These are phyloP conservation scores for Stylophora pistillata DNA, from an alignment of 64 coral and sea anemone genomes.

Conservation along the genomic window DNA sequence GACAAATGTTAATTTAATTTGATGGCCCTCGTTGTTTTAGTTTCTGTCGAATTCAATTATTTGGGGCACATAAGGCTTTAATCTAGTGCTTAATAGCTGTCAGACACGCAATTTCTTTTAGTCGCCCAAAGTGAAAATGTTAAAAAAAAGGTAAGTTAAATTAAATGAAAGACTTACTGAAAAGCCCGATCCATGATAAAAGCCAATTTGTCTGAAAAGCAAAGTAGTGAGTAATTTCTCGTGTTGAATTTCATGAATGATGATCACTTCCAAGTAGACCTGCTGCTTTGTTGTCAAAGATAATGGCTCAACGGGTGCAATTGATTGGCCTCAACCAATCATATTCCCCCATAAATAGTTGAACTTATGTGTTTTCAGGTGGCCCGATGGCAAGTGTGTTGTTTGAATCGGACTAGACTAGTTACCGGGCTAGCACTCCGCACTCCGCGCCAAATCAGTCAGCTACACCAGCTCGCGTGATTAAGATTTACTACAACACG, in stretches of 20 bases:
- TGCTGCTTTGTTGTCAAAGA: constrained; percentile 62
- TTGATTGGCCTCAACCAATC: constrained; percentile 62
- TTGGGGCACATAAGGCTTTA: constrained; percentile 24
- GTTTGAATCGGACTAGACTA: constrained; percentile 22
- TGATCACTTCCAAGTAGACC: constrained; percentile 52
- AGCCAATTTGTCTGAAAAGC: background rate
- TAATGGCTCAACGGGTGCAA: constrained; percentile 67
- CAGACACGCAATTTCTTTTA: background rate
- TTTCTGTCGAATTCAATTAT: constrained; percentile 36
- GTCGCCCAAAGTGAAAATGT: background rate
- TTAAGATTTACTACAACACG: background rate
- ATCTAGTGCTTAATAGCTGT: constrained; percentile 5
- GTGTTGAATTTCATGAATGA: constrained; percentile 54
- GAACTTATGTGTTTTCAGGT: constrained; percentile 65
- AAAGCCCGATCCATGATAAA: background rate
- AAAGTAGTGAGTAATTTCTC: constrained; percentile 32
- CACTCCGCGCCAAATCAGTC: constrained; percentile 6
- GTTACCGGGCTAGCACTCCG: constrained; percentile 38
- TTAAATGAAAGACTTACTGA: background rate
- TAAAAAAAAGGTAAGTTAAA: background rate
- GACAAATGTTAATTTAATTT: constrained; percentile 42
- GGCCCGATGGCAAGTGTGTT: constrained; percentile 63
- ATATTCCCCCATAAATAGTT: constrained; percentile 38
- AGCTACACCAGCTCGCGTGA: constrained; percentile 1
- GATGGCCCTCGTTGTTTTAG: constrained; percentile 27